Conservation (phyloP, 2,888 invertebrate genomes). For the Chrysina gloriosa region DNA sequence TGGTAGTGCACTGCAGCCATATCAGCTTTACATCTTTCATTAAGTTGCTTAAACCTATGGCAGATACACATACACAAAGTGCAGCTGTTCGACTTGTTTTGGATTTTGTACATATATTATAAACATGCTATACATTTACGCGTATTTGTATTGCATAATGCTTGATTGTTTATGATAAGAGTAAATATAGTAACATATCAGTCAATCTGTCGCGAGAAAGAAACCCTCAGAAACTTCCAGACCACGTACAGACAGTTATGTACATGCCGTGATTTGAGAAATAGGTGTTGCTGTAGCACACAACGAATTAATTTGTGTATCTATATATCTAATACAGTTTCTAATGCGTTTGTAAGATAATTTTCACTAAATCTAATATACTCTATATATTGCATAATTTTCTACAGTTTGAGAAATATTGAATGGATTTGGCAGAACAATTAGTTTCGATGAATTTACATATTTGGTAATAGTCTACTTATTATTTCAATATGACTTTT, state of each 20-base stretch:
- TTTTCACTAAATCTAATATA: conserved; percentile 23
- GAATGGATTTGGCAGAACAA: conserved; percentile 10
- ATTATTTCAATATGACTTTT: background rate
- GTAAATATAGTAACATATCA: conserved; percentile 12
- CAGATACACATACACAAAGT: conserved; percentile 40
- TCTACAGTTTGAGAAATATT: conserved; percentile 19
- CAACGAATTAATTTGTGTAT: conserved; percentile 2
- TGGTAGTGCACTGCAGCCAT: conserved; percentile 42
- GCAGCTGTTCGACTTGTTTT: conserved; percentile 34
- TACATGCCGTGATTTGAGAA: conserved; percentile 42
- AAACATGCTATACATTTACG: conserved; percentile 52
- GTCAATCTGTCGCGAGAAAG: conserved; percentile 21
- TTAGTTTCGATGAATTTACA: background rate
- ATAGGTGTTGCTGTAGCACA: conserved; percentile 37
- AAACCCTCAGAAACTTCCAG: conserved; percentile 22
- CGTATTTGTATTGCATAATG: conserved; percentile 30
- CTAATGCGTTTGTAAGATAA: conserved; percentile 19
- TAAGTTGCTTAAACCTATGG: conserved; percentile 38
- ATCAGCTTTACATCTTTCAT: conserved; percentile 39
- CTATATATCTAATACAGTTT: conserved; percentile 15
- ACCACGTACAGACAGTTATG: conserved; percentile 24
- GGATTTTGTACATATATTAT: conserved; percentile 39
- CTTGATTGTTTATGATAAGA: conserved; percentile 12
- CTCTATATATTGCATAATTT: conserved; percentile 29
- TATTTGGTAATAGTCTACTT: background rate